Evolutionary conservation across 2,797 vertebrate species (phyloP).

Genomic region (Danio choprae): DNA sequence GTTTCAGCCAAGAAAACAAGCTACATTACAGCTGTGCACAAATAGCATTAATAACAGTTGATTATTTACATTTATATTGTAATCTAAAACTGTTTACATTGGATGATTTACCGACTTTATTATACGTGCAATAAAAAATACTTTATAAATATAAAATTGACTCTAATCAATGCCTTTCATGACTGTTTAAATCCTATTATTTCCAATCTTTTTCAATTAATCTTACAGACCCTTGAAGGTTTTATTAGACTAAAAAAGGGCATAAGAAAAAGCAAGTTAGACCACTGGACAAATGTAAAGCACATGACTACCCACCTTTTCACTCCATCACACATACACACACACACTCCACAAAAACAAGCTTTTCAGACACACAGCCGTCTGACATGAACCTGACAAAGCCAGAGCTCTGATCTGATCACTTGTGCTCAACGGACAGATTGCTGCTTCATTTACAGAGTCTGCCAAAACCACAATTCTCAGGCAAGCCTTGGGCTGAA

Average conservation of each 20-base stretch:
- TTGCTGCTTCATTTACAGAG: neutral
- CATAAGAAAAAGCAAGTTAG: slow-evolving; percentile 11
- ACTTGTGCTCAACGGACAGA: neutral
- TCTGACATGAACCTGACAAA: neutral
- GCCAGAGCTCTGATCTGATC: neutral
- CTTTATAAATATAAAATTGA: neutral
- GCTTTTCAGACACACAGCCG: slow-evolving; percentile 18
- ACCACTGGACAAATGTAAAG: slow-evolving; percentile 15
- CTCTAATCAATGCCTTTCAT: neutral
- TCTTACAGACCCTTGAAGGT: neutral
- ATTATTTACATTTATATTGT: neutral
- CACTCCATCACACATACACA: slow-evolving; percentile 28
- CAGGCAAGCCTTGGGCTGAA: neutral
- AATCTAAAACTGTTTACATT: neutral
- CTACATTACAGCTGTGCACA: neutral
- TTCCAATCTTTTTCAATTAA: neutral
- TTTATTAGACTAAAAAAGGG: neutral
- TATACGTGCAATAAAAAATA: neutral
- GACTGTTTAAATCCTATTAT: neutral
- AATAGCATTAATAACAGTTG: neutral
- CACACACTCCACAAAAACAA: slow-evolving; percentile 35
- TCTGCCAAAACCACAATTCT: neutral
- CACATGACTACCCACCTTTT: slow-evolving; percentile 14
- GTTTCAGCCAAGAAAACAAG: neutral
- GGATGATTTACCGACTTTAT: neutral